Percentiles rank a stretch among this genome's conserved stretches.
Conservation (phyloP, 1,140 invertebrate species). For the Ptiloglossa arizonensis region DNA sequence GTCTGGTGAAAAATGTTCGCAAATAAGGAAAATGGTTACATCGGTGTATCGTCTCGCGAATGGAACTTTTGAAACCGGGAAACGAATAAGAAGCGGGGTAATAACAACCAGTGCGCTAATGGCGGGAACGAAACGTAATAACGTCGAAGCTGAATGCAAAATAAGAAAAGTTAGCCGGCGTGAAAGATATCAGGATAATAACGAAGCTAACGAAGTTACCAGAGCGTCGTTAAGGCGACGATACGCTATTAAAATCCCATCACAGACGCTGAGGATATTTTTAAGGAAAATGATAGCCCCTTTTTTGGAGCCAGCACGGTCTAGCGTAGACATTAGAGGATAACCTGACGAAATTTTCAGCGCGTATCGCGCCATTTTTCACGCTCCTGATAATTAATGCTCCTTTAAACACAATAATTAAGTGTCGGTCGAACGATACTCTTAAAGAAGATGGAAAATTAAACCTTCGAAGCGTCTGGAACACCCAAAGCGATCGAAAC, state of each 20-base stretch:
- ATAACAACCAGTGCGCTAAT: conserved; percentile 25
- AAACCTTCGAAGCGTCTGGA: no score
- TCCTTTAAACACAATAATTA: conserved; percentile 2
- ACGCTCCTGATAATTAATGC: conserved; percentile 13
- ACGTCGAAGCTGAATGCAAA: conserved; percentile 15
- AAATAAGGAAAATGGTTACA: no score
- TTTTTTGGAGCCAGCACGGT: background rate
- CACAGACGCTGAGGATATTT: conserved; percentile 47
- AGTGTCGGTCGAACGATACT: background rate
- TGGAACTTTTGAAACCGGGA: no score
- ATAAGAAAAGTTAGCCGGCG: conserved; percentile 33
- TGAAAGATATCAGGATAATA: conserved; percentile 35
- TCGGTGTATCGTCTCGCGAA: no score
- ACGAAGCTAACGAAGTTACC: conserved; percentile 43
- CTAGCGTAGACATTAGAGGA: background rate
- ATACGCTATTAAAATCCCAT: conserved; percentile 53
- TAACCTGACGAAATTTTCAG: background rate
- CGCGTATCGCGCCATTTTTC: background rate
- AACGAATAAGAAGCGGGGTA: background rate
- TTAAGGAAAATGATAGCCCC: conserved; percentile 38
- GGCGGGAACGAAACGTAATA: conserved; percentile 34
- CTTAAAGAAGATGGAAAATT: background rate
- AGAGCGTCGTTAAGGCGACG: conserved; percentile 47
- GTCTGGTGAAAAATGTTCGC: no score
- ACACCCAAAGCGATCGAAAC: no score